Percentiles rank a stretch among this genome's conserved stretches.
Conservation (phyloP, 2,113 vertebrate species). For the Gymnocephalus cernua region DNA sequence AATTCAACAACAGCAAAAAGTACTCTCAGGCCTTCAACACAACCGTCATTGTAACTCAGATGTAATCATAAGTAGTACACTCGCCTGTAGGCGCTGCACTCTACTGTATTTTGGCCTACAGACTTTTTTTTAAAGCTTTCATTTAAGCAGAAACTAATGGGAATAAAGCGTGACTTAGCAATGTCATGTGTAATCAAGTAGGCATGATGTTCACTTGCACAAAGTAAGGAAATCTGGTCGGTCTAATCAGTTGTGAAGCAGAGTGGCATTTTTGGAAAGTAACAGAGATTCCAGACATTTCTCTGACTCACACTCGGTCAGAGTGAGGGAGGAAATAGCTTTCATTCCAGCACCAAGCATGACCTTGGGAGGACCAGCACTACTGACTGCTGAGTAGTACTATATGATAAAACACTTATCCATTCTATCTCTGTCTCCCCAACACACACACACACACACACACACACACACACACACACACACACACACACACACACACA, state of each 20-base stretch:
- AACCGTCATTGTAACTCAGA: constrained; percentile 17
- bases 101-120: not conserved
- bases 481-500: constrained; percentile 10
- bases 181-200: not conserved
- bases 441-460: constrained; percentile 13
- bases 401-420: constrained; percentile 53
- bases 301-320: constrained; percentile 56
- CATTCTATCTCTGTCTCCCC: constrained; percentile 16
- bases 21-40: not conserved
- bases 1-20: constrained; percentile 39
- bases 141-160: constrained; percentile 1
- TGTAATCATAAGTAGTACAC: constrained; percentile 1
- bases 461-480: constrained; percentile 30
- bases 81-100: not conserved
- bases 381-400: constrained; percentile 59
- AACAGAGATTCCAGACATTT: constrained; percentile 61
- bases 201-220: not conserved
- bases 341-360: constrained; percentile 76
- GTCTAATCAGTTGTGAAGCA: not conserved
- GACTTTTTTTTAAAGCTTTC: constrained; percentile 3
- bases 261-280: constrained; percentile 23
- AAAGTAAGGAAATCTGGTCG: constrained; percentile 12
- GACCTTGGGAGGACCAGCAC: constrained; percentile 75
- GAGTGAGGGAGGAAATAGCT: constrained; percentile 77
- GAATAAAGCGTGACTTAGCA: constrained; percentile 7